phyloP scores from a whole-genome alignment of 2,113 vertebrate species.

The Orthochromis indermauri region DNA sequence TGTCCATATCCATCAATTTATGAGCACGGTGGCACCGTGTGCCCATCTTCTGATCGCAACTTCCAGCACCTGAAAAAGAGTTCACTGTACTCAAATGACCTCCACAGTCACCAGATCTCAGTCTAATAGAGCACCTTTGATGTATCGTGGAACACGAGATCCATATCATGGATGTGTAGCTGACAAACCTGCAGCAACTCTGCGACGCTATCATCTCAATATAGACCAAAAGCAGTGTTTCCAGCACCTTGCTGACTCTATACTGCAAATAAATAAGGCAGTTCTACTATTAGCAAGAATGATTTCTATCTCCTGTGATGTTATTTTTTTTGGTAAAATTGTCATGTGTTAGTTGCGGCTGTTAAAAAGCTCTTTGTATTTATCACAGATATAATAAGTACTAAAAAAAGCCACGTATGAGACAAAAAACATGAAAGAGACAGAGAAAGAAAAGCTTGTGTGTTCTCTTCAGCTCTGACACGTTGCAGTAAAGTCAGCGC shows the following conservation, averaged over 20 bases:
- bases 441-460: background rate
- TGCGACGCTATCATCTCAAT: background rate
- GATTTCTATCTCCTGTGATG: background rate
- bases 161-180: background rate
- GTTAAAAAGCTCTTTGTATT: background rate
- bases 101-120: background rate
- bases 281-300: background rate
- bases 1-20: background rate
- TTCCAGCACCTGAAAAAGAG: background rate
- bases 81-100: background rate
- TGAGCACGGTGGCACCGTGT: background rate
- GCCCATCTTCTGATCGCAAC: background rate
- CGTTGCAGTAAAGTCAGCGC: background rate
- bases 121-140: background rate
- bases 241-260: background rate
- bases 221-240: background rate
- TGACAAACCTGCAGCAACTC: background rate
- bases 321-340: background rate
- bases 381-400: background rate
- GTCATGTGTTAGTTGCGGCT: background rate
- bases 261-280: background rate
- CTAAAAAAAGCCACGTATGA: background rate
- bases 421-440: background rate
- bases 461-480: background rate
- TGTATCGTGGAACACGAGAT: background rate